Percentiles rank a stretch among this genome's conserved stretches.
These are phyloP conservation scores for Ooceraea biroi DNA, from an alignment of 1,140 invertebrate genomes.

Conservation along the genomic window DNA sequence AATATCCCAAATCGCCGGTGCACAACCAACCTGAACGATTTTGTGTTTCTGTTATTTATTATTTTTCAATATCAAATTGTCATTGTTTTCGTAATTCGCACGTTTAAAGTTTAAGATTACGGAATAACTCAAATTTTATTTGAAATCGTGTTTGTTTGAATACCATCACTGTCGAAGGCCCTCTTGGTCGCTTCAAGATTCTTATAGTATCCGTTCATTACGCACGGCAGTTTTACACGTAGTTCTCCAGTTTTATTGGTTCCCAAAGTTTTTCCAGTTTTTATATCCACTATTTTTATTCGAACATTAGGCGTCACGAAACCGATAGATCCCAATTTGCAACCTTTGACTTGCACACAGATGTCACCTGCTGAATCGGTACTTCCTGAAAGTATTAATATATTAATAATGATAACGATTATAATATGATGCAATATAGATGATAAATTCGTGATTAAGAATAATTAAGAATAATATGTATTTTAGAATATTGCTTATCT, in stretches of 20 bases:
- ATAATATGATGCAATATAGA: too few relatives aligned
- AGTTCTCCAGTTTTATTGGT: constrained; percentile 42
- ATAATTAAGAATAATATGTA: background rate
- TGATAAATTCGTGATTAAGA: background rate
- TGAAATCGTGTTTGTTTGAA: background rate
- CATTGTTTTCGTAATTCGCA: background rate
- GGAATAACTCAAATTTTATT: too few relatives aligned
- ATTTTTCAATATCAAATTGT: background rate
- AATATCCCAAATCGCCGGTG: constrained; percentile 81
- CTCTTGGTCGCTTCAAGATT: constrained; percentile 30
- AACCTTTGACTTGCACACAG: background rate
- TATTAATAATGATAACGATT: too few relatives aligned
- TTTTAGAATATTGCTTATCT: background rate
- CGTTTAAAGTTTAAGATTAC: background rate
- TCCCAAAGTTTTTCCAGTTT: constrained; percentile 2
- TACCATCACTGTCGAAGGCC: constrained; percentile 86
- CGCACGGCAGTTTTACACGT: background rate
- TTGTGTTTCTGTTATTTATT: background rate
- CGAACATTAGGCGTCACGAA: background rate
- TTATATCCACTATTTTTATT: constrained; percentile 13
- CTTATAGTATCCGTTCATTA: constrained; percentile 26
- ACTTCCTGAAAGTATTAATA: constrained; percentile 68
- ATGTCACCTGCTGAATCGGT: constrained; percentile 79
- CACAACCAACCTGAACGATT: constrained; percentile 38
- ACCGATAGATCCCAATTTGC: constrained; percentile 30